Evolutionary conservation across 2,888 invertebrate species (phyloP), one percentile per base, ranked within the genome.

Genomic region (Coenonympha glycerion): DNA sequence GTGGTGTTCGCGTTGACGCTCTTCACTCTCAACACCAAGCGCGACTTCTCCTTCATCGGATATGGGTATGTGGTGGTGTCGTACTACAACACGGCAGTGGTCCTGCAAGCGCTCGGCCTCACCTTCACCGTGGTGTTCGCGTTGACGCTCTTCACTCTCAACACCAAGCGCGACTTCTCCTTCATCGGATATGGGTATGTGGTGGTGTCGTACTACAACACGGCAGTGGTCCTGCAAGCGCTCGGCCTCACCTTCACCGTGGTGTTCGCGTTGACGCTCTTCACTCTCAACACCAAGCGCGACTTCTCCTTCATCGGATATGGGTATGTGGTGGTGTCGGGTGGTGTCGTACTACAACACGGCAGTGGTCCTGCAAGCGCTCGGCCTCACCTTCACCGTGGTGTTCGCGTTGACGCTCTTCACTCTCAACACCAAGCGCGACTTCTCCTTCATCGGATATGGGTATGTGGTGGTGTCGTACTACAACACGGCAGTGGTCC

Each of bases 141-240:
- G 0, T 88, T 96, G 47, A 95, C 95, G 0, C 71, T 91, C 11
- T 96, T 91, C 82, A 95, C 95, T 0, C 91, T 96, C 61, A 95
- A 96, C 86, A 92, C 93, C 9, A 95, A 95, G 70, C 88, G 90
- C 44, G 96, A 96, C 78, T 95, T 95, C 81, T 93, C 93, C 6
- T 90, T 92, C 51, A 81, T 92, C 72, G 92, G 92, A 69, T 92
- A 92, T 73, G 92, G 91, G 93, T 94, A 76, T 8, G 92, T 93
- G 16, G 80, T 95, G 13, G 93, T 95, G 6, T 92, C 94, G 0
- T 91, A 92, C 78, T 96, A 92, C 79, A 92, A 94, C 58, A 91
- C 92, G 21, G 79, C 87, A 9, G 87, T 93, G 33, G 95, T 96
- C 3, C 78, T 96, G 15, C 91, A 95, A 80, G 95, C 95, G 0